A percentile compares a stretch with the other conserved stretches of the same genome.
Evolutionary conservation across 2,888 invertebrate genomes (phyloP).

Genomic region (Furcula furcula): DNA sequence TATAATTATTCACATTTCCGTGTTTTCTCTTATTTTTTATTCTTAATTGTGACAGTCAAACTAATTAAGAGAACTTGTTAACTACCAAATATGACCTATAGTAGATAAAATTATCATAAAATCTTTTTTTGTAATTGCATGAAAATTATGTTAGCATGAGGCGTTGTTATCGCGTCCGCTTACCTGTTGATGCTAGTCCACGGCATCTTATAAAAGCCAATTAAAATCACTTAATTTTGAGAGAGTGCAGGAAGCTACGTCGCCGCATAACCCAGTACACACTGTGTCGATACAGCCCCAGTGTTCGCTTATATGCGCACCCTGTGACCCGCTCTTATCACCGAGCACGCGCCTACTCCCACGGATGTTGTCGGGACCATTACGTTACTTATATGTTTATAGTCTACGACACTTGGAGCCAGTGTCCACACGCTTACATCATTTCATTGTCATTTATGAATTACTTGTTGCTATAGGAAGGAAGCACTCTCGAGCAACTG

Average conservation of each 20-base stretch:
- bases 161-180: too few species aligned
- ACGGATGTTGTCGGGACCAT: constrained; percentile 32
- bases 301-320: constrained; percentile 58
- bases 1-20: background rate
- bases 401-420: background rate
- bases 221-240: constrained; percentile 69
- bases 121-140: too few species aligned
- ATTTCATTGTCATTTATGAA: background rate
- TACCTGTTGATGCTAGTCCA: constrained; percentile 79
- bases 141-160: too few species aligned
- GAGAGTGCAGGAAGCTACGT: constrained; percentile 67
- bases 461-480: too few species aligned
- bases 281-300: constrained; percentile 46
- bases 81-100: too few species aligned
- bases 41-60: too few species aligned
- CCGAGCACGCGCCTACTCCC: constrained; percentile 65
- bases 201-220: constrained; percentile 55
- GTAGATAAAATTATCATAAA: too few species aligned
- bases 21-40: background rate
- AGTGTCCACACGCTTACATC: background rate
- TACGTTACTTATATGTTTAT: constrained; percentile 19
- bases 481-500: too few species aligned
- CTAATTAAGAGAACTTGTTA: too few species aligned
- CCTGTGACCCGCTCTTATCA: constrained; percentile 66
- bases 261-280: constrained; percentile 51